phyloP scores from a whole-genome alignment of 1,140 invertebrate species.

The Heterodera schachtii region DNA sequence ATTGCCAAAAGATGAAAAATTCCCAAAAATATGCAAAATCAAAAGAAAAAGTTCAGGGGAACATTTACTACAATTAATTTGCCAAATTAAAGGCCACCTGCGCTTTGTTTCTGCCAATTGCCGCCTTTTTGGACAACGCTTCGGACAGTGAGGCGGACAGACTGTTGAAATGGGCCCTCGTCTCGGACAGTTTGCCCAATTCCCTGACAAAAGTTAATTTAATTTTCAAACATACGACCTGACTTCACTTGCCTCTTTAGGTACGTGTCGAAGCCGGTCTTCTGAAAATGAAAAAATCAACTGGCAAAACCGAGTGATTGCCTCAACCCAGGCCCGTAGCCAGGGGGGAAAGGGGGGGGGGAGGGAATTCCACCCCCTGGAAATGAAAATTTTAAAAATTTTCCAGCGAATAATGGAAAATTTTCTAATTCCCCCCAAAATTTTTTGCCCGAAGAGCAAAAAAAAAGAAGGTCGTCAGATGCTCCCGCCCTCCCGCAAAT shows the following conservation, averaged over 20 bases:
- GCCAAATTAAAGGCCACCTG: not conserved
- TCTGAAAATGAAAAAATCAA: constrained; percentile 22
- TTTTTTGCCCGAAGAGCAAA: too few species aligned
- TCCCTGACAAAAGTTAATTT: constrained; percentile 49
- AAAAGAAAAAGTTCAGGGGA: too few species aligned
- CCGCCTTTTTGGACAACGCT: constrained; percentile 56
- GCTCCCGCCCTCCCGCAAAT: too few species aligned
- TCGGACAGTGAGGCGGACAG: constrained; percentile 56
- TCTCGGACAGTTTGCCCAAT: constrained; percentile 54
- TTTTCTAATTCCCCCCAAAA: too few species aligned
- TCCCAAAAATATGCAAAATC: not conserved
- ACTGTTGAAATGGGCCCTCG: constrained; percentile 51
- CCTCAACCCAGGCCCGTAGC: too few species aligned
- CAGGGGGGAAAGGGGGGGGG: too few species aligned
- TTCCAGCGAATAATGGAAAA: too few species aligned
- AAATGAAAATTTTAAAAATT: too few species aligned
- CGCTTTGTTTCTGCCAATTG: constrained; percentile 49
- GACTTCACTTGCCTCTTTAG: constrained; percentile 27
- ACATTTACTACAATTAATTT: not conserved
- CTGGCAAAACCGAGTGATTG: too few species aligned
- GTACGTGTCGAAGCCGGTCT: constrained; percentile 17
- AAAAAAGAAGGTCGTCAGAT: too few species aligned
- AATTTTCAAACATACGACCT: constrained; percentile 19
- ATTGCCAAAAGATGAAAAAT: not conserved
- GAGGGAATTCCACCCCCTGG: too few species aligned